A percentile compares a stretch with the other conserved stretches of the same genome.
phyloP scores from a whole-genome alignment of 2,113 vertebrate species.

The Cyanocitta stelleri region DNA sequence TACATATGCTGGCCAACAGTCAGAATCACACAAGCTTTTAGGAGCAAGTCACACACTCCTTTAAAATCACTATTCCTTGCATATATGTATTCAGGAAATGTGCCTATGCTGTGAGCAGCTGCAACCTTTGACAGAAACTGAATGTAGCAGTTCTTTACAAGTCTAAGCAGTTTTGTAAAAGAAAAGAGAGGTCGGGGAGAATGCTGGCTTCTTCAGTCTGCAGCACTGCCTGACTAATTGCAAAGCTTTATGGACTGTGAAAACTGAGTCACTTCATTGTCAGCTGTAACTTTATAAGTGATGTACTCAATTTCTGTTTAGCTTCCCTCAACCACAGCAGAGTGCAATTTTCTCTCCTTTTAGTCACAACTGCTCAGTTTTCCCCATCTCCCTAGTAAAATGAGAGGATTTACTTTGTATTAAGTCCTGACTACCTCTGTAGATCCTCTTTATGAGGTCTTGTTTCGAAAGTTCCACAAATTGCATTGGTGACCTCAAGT shows the following conservation, averaged over 20 bases:
- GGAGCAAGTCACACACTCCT: background rate
- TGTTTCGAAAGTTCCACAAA: background rate
- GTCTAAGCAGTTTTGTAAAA: background rate
- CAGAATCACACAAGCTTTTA: background rate
- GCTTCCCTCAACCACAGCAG: background rate
- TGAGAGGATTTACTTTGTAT: background rate
- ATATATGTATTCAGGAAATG: background rate
- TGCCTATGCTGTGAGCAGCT: background rate
- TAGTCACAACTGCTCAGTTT: background rate
- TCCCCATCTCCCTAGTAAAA: background rate
- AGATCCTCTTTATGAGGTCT: background rate
- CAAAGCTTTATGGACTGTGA: background rate
- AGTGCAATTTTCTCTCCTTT: background rate
- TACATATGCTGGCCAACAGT: background rate
- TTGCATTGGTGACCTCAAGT: background rate
- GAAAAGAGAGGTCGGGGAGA: background rate
- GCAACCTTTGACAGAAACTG: background rate
- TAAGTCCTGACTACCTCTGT: background rate
- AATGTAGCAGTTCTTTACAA: background rate
- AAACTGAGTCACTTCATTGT: slow-evolving; percentile 8
- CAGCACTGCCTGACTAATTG: background rate
- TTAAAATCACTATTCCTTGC: background rate
- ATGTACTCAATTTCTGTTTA: background rate
- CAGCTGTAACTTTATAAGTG: background rate
- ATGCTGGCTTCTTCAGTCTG: background rate